Evolutionary conservation across 2,797 vertebrate genomes (phyloP).

Genomic region (Enteromius viviparus): DNA sequence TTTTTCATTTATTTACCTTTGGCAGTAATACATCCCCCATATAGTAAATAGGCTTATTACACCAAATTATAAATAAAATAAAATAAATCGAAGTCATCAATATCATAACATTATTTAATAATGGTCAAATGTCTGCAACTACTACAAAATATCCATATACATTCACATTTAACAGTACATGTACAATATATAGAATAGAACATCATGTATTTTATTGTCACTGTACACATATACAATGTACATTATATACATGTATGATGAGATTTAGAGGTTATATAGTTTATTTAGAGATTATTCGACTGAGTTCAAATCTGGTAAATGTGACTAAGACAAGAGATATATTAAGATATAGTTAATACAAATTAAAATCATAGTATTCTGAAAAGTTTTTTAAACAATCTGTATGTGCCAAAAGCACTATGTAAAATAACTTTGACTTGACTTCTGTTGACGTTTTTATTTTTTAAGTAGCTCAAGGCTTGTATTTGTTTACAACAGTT

Average conservation of each 20-base stretch:
- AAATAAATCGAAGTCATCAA: background rate
- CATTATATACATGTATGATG: too few species aligned
- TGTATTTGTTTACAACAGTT: slow-evolving; percentile 2
- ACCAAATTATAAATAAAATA: too few species aligned
- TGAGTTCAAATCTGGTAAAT: background rate
- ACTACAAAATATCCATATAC: background rate
- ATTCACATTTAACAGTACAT: background rate
- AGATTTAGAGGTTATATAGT: too few species aligned
- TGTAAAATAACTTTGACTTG: background rate
- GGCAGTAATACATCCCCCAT: background rate
- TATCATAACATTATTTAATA: background rate
- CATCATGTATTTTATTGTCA: too few species aligned
- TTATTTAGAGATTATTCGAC: background rate
- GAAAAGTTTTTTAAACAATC: background rate
- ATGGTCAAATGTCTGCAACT: background rate
- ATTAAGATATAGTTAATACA: background rate
- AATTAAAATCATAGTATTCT: background rate
- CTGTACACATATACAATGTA: too few species aligned
- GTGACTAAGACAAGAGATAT: too few species aligned
- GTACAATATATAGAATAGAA: too few species aligned
- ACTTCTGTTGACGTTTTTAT: background rate
- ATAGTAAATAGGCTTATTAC: background rate
- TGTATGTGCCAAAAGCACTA: background rate
- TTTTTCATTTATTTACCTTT: background rate
- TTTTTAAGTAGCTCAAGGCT: background rate